phyloP scores from a whole-genome alignment of 2,113 vertebrate genomes.

The Acrocephalus arundinaceus region DNA sequence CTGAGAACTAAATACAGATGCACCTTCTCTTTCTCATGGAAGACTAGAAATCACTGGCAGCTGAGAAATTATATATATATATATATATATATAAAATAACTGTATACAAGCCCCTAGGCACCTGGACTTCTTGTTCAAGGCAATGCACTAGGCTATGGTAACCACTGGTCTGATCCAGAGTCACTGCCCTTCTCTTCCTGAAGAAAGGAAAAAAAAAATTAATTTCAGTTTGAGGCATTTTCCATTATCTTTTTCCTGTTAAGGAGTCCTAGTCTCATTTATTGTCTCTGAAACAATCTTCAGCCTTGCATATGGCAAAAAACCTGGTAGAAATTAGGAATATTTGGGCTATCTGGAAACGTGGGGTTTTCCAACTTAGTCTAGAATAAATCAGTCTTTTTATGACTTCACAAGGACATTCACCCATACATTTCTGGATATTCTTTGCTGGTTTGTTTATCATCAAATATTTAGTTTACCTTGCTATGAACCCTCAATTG shows the following conservation, averaged over 20 bases:
- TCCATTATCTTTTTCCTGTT: background rate
- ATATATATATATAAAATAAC: background rate
- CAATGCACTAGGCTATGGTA: fast-evolving
- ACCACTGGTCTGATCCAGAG: background rate
- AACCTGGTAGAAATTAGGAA: background rate
- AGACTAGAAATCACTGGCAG: background rate
- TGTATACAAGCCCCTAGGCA: background rate
- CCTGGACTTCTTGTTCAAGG: background rate
- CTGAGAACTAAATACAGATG: background rate
- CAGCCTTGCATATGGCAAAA: background rate
- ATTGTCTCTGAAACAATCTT: background rate
- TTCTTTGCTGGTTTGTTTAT: background rate
- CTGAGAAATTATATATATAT: background rate
- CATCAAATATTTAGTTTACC: background rate
- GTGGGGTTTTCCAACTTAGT: background rate
- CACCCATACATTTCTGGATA: background rate
- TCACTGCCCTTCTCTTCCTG: background rate
- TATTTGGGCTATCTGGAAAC: background rate
- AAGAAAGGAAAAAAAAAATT: background rate
- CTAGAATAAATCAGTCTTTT: background rate
- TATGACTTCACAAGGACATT: background rate
- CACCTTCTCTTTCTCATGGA: background rate
- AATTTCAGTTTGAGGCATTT: background rate
- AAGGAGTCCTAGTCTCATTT: background rate
- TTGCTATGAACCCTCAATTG: background rate